Evolutionary conservation across 53 echinoderm and acorn worm species (phyloP).

Genomic region (Zoroaster sp.): DNA sequence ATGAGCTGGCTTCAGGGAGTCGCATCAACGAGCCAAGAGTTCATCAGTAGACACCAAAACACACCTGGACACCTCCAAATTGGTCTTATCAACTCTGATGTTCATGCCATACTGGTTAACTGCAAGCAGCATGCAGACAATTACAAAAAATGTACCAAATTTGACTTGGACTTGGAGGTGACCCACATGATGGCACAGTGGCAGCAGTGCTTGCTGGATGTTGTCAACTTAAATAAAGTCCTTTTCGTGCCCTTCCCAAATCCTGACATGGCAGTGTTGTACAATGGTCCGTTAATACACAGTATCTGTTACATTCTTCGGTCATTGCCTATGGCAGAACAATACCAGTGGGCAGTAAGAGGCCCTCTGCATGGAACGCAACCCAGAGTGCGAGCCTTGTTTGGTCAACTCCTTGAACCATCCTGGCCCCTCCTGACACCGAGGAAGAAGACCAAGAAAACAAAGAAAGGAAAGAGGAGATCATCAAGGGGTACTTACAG

Average conservation of each 20-base stretch:
- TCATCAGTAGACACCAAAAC: not conserved
- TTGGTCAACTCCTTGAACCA: constrained; percentile 18
- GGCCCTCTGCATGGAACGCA: not conserved
- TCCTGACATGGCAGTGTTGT: constrained; percentile 68
- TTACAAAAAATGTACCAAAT: not conserved
- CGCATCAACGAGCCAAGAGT: constrained; percentile 6
- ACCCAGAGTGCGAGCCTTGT: not conserved
- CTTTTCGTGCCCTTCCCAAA: constrained; percentile 58
- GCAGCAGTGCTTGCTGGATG: constrained; percentile 63
- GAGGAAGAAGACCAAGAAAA: not conserved
- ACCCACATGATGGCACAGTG: constrained; percentile 81
- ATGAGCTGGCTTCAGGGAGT: constrained; percentile 65
- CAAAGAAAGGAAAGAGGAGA: not conserved
- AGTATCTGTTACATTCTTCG: constrained; percentile 55
- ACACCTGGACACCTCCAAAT: not conserved
- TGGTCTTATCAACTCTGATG: constrained; percentile 44
- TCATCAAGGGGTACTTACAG: not conserved
- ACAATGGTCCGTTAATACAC: constrained; percentile 77
- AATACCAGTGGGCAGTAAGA: not conserved
- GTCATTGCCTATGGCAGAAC: not conserved
- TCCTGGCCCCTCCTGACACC: constrained; percentile 1
- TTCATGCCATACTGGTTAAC: constrained; percentile 24
- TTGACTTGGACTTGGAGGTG: constrained; percentile 62
- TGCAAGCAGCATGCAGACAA: constrained; percentile 6
- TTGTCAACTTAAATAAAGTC: constrained; percentile 62